These are phyloP conservation scores for Caerostris extrusa DNA, from an alignment of 1,140 invertebrate genomes.

Conservation along the genomic window DNA sequence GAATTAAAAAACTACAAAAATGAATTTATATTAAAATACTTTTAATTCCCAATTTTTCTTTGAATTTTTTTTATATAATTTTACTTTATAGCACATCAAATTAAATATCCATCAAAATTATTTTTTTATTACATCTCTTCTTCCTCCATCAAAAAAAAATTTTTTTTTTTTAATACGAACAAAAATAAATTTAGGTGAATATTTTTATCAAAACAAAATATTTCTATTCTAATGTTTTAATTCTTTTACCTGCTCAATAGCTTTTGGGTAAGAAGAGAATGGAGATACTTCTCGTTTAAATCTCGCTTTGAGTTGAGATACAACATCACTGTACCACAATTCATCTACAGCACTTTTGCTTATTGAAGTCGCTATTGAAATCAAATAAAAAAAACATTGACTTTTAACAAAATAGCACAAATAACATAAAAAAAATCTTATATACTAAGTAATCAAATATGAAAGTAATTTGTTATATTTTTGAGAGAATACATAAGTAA, in stretches of 20 bases:
- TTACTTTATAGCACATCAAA: too few species aligned
- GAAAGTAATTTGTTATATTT: too few species aligned
- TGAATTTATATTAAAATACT: neutral
- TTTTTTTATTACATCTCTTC: too few species aligned
- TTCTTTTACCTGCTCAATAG: constrained; percentile 86
- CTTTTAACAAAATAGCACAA: too few species aligned
- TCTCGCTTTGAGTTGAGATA: constrained; percentile 86
- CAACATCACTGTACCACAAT: constrained; percentile 88
- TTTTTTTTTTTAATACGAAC: neutral
- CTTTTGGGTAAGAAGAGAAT: constrained; percentile 86
- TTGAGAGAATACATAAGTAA: too few species aligned
- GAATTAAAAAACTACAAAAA: neutral
- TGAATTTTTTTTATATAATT: neutral
- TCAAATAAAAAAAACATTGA: too few species aligned
- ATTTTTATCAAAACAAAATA: neutral
- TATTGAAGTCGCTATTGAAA: neutral
- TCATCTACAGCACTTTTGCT: constrained; percentile 80
- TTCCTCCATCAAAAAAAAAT: neutral
- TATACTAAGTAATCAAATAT: too few species aligned
- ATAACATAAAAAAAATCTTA: too few species aligned
- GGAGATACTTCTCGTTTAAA: constrained; percentile 83
- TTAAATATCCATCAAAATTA: too few species aligned
- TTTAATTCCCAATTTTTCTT: neutral
- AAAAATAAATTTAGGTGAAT: neutral
- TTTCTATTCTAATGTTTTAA: too few species aligned